Evolutionary conservation across 2,888 invertebrate species (phyloP).

Genomic region (Clivina fossor): DNA sequence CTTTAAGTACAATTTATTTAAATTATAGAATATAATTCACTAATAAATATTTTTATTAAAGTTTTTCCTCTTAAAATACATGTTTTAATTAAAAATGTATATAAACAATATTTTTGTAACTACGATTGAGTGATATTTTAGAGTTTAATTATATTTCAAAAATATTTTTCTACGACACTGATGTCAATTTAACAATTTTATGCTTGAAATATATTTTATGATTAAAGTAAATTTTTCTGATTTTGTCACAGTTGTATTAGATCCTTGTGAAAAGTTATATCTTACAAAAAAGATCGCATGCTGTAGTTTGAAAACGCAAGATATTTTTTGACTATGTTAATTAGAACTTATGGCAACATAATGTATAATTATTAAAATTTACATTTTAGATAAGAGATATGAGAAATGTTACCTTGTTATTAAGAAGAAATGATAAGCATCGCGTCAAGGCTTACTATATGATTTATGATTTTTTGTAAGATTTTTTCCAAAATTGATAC

Average conservation of each 20-base stretch:
- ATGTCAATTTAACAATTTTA: too few relatives aligned
- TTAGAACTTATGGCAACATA: slow-evolving; percentile 19
- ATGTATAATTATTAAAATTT: slow-evolving; percentile 31
- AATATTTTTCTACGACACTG: too few relatives aligned
- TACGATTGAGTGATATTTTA: too few relatives aligned
- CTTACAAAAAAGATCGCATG: slow-evolving; percentile 4
- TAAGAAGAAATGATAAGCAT: slow-evolving; percentile 24
- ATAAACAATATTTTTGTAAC: too few relatives aligned
- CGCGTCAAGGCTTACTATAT: slow-evolving; percentile 20
- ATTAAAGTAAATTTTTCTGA: neutral
- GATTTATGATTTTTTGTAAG: slow-evolving; percentile 25
- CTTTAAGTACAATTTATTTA: too few relatives aligned
- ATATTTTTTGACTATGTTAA: slow-evolving; percentile 17
- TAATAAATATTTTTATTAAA: too few relatives aligned
- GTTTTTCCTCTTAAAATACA: too few relatives aligned
- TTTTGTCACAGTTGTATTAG: neutral
- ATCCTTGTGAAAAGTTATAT: neutral
- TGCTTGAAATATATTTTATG: neutral
- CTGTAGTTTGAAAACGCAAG: neutral
- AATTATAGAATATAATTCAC: too few relatives aligned
- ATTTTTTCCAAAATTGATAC: too few relatives aligned
- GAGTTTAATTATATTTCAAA: too few relatives aligned
- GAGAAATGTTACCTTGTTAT: slow-evolving; percentile 32
- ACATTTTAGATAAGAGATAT: slow-evolving; percentile 26
- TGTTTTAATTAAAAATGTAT: too few relatives aligned